Percentiles rank a stretch among this genome's conserved stretches.
Conservation (phyloP, 1,140 invertebrate genomes). For the Drosophila melanica region DNA sequence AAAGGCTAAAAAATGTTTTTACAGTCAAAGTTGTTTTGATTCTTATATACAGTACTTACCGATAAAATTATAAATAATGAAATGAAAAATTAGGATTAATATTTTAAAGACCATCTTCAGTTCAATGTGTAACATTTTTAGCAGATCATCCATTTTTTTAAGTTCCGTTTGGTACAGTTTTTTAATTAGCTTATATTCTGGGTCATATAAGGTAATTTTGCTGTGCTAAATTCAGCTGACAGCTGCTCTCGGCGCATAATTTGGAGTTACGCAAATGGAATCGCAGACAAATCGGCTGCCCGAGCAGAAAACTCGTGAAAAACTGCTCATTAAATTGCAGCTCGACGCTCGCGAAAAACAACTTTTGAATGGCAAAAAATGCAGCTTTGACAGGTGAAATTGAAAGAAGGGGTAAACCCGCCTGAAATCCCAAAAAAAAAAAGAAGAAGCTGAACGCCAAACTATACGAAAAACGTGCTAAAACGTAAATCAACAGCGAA, state of each 20-base stretch:
- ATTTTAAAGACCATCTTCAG: too few species aligned
- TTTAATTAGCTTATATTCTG: too few species aligned
- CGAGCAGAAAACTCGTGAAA: slow-evolving; percentile 39
- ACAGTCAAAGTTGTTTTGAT: too few species aligned
- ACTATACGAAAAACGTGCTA: slow-evolving; percentile 77
- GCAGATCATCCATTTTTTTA: too few species aligned
- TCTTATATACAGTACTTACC: too few species aligned
- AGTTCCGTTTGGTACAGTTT: too few species aligned
- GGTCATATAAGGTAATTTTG: too few species aligned
- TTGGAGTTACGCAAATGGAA: slow-evolving; percentile 34
- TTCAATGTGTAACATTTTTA: too few species aligned
- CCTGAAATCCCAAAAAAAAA: slow-evolving; percentile 20
- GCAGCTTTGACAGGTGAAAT: slow-evolving; percentile 58
- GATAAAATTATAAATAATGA: too few species aligned
- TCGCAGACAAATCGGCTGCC: slow-evolving; percentile 50
- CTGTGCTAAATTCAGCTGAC: not conserved
- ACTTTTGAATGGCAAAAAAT: slow-evolving; percentile 56
- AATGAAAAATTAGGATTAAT: too few species aligned
- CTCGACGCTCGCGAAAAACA: slow-evolving; percentile 36
- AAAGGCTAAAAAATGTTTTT: too few species aligned
- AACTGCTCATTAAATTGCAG: slow-evolving; percentile 74
- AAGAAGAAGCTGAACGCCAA: slow-evolving; percentile 33
- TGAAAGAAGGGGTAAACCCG: slow-evolving; percentile 21
- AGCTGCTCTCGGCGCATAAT: slow-evolving; percentile 12
- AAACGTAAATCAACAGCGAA: slow-evolving; percentile 82